These are phyloP conservation scores for Pterocles gutturalis DNA, from an alignment of 2,113 vertebrate genomes.

Conservation along the genomic window DNA sequence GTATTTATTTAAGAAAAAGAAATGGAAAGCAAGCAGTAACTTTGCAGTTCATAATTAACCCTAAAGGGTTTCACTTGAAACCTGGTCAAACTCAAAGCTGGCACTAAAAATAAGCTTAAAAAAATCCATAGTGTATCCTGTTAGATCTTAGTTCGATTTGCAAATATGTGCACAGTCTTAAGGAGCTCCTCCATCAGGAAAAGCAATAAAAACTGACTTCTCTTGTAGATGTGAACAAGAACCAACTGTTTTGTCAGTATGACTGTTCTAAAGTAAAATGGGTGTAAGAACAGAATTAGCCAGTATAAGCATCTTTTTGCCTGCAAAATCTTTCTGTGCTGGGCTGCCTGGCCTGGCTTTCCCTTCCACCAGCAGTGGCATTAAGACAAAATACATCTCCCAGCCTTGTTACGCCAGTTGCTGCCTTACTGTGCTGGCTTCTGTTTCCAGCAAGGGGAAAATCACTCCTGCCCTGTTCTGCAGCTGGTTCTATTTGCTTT, in stretches of 20 bases:
- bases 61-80: background rate
- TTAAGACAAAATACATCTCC: background rate
- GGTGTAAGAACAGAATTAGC: background rate
- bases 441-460: background rate
- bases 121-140: background rate
- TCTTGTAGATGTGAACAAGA: background rate
- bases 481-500: background rate
- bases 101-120: background rate
- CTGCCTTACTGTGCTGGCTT: background rate
- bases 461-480: background rate
- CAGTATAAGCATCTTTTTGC: background rate
- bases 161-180: background rate
- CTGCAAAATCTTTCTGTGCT: background rate
- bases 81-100: background rate
- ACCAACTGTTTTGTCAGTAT: background rate
- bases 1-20: background rate
- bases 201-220: background rate
- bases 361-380: background rate
- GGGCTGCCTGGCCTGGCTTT: background rate
- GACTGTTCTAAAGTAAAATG: background rate
- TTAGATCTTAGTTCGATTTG: background rate
- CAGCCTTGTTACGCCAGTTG: rapidly evolving
- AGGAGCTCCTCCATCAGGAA: background rate
- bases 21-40: background rate
- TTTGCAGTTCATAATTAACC: background rate